Base-by-base conservation (phyloP, 30 jellyfish, hydroid and myxozoan genomes). In the Euphysa ruthae region DNA sequence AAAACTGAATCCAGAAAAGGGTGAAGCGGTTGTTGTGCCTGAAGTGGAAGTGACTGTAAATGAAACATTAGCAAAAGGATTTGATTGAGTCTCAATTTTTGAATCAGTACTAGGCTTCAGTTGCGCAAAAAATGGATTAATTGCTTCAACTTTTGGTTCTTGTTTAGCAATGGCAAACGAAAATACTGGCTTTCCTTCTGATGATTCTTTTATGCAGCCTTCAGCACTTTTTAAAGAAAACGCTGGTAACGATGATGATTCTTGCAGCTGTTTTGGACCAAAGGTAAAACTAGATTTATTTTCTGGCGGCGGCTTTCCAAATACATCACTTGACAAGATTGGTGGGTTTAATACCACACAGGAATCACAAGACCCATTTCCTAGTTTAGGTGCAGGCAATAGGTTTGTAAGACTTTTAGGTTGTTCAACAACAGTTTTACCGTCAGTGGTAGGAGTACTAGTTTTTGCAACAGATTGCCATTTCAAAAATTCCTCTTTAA, bases 1-100 rank as follows among this genome's bases (percentile, higher is more conserved):
- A 49, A 68, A 68, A 49, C 80, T 68, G 77, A 68, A 68, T 7
- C 80, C 80, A 50, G 80, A 8, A 43, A 68, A 68, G 7, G 52
- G 76, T 56, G 69, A 56, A 43, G 74, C 49, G 5, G 75, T 3
- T 29, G 62, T 26, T 22, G 74, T 46, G 1, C 74, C n/a, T 7
- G 77, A 12, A 15, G 66, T 42, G 62, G 71, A 25, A 16, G 75
- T 34, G 16, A n/a, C 19, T 8, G 27, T 35, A 35, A 68, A 68
- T 22, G 80, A 68, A 20, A 68, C 44, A 6, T 35, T 35, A 15
- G 75, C 76, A 42, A 68, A 68, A 15, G 80, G 80, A 27, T 31
- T 68, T 42, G 80, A 54, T 10, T 20, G 22, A 10, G 51, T 35
- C 27, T 43, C 74, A 20, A 5, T 3, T 15, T 5, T 18, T 56